Percentiles rank a stretch among this genome's conserved stretches.
phyloP scores from a whole-genome alignment of 2,797 vertebrate species.

The Amblyraja radiata region DNA sequence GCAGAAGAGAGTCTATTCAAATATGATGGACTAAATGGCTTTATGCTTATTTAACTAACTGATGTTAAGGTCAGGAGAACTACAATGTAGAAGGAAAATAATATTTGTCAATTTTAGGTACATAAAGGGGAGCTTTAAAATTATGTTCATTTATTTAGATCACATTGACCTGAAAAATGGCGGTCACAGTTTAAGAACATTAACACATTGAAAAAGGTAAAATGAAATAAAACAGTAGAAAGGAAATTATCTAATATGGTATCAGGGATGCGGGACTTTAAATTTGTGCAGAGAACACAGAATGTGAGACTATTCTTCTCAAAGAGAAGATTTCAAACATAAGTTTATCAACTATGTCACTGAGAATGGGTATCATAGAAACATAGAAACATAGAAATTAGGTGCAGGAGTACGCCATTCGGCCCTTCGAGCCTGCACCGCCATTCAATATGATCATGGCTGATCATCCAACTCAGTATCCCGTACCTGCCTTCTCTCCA shows the following conservation, averaged over 20 bases:
- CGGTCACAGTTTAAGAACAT: not conserved
- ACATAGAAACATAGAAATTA: too few species aligned
- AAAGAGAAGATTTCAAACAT: not conserved
- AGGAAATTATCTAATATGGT: not conserved
- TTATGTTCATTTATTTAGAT: not conserved
- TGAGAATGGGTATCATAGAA: too few species aligned
- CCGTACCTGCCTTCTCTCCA: too few species aligned
- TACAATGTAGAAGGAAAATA: not conserved
- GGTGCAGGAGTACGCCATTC: too few species aligned
- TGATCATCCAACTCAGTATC: too few species aligned
- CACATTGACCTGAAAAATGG: not conserved
- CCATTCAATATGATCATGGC: too few species aligned
- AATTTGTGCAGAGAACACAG: not conserved
- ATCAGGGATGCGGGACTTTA: too few species aligned
- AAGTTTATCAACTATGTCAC: too few species aligned
- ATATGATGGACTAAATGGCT: not conserved
- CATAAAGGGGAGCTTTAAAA: not conserved
- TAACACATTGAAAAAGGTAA: not conserved
- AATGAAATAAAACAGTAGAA: not conserved
- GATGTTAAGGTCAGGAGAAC: not conserved
- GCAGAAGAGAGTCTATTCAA: not conserved
- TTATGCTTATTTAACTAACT: not conserved
- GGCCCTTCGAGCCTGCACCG: too few species aligned
- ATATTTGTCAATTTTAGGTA: not conserved
- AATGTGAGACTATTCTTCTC: not conserved